Percentiles rank a stretch among this genome's conserved stretches.
phyloP scores from a whole-genome alignment of 2,888 invertebrate genomes.

The Athalia circularis region DNA sequence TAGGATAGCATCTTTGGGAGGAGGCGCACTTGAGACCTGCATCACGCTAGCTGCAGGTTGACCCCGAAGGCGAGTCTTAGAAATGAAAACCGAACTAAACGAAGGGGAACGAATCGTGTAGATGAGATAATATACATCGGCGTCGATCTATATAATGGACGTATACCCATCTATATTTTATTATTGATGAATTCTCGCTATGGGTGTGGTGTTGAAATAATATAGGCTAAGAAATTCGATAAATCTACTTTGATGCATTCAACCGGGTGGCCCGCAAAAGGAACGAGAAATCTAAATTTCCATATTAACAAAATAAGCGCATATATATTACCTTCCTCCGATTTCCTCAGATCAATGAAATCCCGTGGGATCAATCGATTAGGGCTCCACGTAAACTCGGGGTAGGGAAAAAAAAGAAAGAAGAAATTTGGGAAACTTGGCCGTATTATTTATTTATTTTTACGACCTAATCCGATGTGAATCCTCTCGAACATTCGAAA shows the following conservation, averaged over 20 bases:
- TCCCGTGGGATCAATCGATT: neutral
- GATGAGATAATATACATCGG: neutral
- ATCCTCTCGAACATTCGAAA: constrained; percentile 1
- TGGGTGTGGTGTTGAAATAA: constrained; percentile 2
- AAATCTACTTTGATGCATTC: constrained; percentile 16
- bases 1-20: constrained; percentile 29
- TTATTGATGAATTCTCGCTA: constrained; percentile 3
- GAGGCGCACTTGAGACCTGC: constrained; percentile 13
- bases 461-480: neutral
- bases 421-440: neutral
- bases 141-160: neutral
- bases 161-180: neutral
- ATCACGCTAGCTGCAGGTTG: constrained; percentile 1
- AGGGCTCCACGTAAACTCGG: neutral
- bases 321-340: neutral
- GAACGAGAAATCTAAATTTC: constrained; percentile 23
- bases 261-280: neutral
- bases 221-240: constrained; percentile 7
- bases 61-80: neutral
- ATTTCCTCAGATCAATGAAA: constrained; percentile 3
- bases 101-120: neutral
- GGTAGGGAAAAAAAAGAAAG: neutral
- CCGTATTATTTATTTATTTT: constrained; percentile 4
- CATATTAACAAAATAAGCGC: constrained; percentile 28
- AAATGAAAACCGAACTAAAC: neutral